Evolutionary conservation across 2,797 vertebrate genomes (phyloP).

Genomic region (Falco berigora): DNA sequence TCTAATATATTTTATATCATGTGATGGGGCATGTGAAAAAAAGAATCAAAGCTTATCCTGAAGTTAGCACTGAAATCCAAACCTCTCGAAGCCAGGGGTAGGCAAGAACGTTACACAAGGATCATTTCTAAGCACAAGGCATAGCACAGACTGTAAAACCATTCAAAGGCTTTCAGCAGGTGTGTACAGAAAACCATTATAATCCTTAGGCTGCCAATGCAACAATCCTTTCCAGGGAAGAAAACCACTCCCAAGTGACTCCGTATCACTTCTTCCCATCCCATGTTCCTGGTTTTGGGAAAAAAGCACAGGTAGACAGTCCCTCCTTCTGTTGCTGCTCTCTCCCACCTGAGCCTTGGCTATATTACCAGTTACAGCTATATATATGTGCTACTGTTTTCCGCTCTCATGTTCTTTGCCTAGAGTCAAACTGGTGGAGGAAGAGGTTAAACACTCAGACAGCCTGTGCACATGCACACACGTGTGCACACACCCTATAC

Average conservation of each 20-base stretch:
- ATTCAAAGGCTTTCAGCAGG: background rate
- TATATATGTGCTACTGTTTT: background rate
- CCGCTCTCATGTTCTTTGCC: background rate
- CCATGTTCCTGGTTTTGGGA: background rate
- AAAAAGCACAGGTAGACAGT: background rate
- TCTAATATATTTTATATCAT: background rate
- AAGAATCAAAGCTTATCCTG: background rate
- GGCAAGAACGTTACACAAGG: background rate
- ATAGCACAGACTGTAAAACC: background rate
- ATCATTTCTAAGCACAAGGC: background rate
- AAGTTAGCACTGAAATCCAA: background rate
- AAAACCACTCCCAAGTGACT: background rate
- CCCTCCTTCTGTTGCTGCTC: background rate
- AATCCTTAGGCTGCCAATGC: background rate
- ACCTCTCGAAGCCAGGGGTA: background rate
- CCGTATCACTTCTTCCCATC: background rate
- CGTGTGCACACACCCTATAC: background rate
- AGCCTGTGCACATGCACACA: rapidly evolving
- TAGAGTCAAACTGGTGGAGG: rapidly evolving
- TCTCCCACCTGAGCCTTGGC: background rate
- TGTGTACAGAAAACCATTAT: background rate
- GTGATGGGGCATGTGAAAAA: background rate
- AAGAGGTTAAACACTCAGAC: background rate
- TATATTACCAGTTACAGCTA: background rate
- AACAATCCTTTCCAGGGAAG: background rate